A percentile compares a stretch with the other conserved stretches of the same genome.
phyloP scores from a whole-genome alignment of 1,140 invertebrate species.

The Leptoteleia sp. region DNA sequence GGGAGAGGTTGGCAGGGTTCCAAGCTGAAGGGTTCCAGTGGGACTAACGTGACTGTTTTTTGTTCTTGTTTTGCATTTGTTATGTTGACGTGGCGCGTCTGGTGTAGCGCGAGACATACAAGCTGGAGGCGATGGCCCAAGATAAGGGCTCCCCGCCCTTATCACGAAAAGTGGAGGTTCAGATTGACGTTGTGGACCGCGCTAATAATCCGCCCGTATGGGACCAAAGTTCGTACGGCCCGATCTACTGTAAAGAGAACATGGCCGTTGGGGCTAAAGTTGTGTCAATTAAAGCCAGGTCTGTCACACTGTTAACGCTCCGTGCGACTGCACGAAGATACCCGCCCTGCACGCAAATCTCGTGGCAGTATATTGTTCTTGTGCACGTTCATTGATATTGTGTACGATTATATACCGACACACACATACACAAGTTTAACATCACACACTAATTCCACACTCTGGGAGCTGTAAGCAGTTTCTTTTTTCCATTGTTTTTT shows the following conservation, averaged over 20 bases:
- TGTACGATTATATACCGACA: conserved; percentile 76
- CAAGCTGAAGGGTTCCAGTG: conserved; percentile 34
- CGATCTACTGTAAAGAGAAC: conserved; percentile 98
- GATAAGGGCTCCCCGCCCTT: conserved; percentile 96
- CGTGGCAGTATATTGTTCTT: conserved; percentile 81
- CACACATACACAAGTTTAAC: conserved; percentile 52
- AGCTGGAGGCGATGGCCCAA: conserved; percentile 97
- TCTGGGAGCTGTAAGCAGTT: conserved; percentile 55
- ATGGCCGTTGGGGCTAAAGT: conserved; percentile 97
- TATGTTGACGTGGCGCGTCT: conserved; percentile 65
- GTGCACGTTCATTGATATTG: conserved; percentile 82
- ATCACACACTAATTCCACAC: conserved; percentile 54
- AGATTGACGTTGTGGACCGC: conserved; percentile 98
- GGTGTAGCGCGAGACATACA: conserved; percentile 96
- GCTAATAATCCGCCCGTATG: conserved; percentile 98
- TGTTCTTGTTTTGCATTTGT: conserved; percentile 85
- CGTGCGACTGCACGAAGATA: conserved; percentile 80
- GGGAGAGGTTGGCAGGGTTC: not conserved
- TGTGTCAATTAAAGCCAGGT: conserved; percentile 98
- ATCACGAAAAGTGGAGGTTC: conserved; percentile 96
- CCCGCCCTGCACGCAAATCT: conserved; percentile 80
- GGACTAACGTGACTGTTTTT: conserved; percentile 84
- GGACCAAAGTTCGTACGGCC: conserved; percentile 97
- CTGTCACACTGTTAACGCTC: conserved; percentile 84
- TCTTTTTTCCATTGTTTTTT: conserved; percentile 47